Base-by-base conservation (phyloP, 1,140 invertebrate species). In the Philotrypesis tridentata region DNA sequence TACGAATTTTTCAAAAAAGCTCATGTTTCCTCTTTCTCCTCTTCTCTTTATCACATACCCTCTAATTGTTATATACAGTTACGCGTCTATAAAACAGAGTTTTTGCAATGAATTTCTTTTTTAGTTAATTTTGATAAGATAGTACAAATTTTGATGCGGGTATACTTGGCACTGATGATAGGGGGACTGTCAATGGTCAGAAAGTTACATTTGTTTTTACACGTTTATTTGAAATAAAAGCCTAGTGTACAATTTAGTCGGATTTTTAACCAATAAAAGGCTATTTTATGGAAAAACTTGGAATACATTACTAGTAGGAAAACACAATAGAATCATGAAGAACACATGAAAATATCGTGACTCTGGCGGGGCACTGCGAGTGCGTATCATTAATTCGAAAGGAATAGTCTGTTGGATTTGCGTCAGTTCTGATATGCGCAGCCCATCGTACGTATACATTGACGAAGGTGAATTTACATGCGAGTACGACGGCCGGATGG, bases 401-500 rank as follows among this genome's bases (percentile, higher is more conserved):
- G 37, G 11, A 12, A n/a, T n/a, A n/a, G n/a, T n/a, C n/a, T n/a
- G n/a, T 9, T 9, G 33, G 33, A 37, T 9, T 37, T 9, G 33
- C 33, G 33, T 37, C 33, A 37, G 33, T 9, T 9, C 33, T 37
- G 9, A 37, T 37, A 9, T 37, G 9, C 33, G 33, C 33, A 37
- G 33, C 33, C 5, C 43, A 5, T 48, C 43, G 0, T 25, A 37
- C 12, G 21, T 9, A 33, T 17, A n/a, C 17, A 37, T 33, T 65
- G 3, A 29, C 9, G 25, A 65, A 65, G 14, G 27, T 70, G 29
- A 75, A 83, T 80, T 75, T 83, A 83, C 82, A 83, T 83, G 48
- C 31, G 17, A 55, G 23, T 40, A 67, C 21, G n/a, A 0, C 23
- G 11, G 8, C 17, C 27, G 29, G 29, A 67, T 27, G 63, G 29